Conservation (phyloP, 1,140 invertebrate species). For the Gonioctena quinquepunctata region DNA sequence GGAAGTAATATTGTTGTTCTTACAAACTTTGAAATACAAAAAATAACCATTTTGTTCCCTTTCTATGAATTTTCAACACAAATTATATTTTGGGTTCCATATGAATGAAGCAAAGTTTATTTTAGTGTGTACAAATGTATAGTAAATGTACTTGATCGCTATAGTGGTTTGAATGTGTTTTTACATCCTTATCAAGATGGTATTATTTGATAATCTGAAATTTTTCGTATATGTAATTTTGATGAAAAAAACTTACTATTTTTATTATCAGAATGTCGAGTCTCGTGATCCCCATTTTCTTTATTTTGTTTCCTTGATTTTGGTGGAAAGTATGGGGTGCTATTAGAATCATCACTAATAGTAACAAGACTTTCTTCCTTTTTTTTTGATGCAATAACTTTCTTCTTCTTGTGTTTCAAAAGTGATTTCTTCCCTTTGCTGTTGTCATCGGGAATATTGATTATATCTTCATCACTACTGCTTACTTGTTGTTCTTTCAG, state of each 20-base stretch:
- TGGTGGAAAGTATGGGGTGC: not conserved
- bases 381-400: not conserved
- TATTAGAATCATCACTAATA: constrained; percentile 8
- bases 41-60: too few relatives aligned
- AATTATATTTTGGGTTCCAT: too few relatives aligned
- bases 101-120: too few relatives aligned
- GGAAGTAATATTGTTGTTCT: too few relatives aligned
- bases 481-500: constrained; percentile 61
- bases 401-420: constrained; percentile 23
- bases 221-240: too few relatives aligned
- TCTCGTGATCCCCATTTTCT: not conserved
- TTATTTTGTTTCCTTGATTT: constrained; percentile 1
- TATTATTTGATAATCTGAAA: too few relatives aligned
- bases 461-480: constrained; percentile 59
- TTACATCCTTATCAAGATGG: too few relatives aligned
- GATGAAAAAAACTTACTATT: constrained; percentile 23
- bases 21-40: too few relatives aligned
- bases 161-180: too few relatives aligned
- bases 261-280: constrained; percentile 20
- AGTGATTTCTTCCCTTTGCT: not conserved
- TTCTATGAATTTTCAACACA: too few relatives aligned
- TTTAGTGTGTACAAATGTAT: too few relatives aligned
- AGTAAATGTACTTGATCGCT: too few relatives aligned
- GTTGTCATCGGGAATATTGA: constrained; percentile 1
- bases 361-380: constrained; percentile 3